These are phyloP conservation scores for Spilarctia lutea DNA, from an alignment of 2,888 invertebrate species.

Conservation along the genomic window DNA sequence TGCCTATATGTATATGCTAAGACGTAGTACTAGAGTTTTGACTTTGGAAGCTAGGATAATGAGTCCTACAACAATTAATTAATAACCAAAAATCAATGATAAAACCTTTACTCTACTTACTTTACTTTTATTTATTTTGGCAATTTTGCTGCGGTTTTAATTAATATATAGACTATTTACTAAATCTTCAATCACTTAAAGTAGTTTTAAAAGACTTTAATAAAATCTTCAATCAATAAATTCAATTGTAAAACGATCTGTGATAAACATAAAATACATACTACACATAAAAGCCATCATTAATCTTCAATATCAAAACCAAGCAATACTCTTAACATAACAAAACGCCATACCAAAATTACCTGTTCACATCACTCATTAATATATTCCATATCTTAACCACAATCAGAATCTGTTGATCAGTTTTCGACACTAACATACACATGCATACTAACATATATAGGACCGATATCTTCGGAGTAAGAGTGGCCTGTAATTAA, in stretches of 20 bases:
- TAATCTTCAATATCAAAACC: slow-evolving; percentile 12
- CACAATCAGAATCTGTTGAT: slow-evolving; percentile 19
- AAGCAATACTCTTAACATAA: slow-evolving; percentile 7
- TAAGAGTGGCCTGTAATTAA: slow-evolving; percentile 70
- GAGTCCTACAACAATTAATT: too few species aligned
- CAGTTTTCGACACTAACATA: slow-evolving; percentile 25
- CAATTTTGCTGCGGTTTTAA: too few species aligned
- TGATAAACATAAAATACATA: background rate
- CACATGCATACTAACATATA: slow-evolving; percentile 11
- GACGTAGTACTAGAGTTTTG: too few species aligned
- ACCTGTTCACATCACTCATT: slow-evolving; percentile 12
- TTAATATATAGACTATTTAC: too few species aligned
- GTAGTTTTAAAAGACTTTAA: background rate
- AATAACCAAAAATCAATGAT: too few species aligned
- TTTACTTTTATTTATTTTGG: too few species aligned
- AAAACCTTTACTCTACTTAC: too few species aligned
- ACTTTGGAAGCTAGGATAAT: too few species aligned
- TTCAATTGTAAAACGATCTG: background rate
- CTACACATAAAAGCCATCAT: background rate
- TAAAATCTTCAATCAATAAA: background rate
- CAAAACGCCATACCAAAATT: slow-evolving; percentile 13
- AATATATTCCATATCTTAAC: slow-evolving; percentile 18
- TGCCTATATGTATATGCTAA: too few species aligned
- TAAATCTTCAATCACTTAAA: background rate
- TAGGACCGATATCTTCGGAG: slow-evolving; percentile 40